Percentiles rank a stretch among this genome's conserved stretches.
These are phyloP conservation scores for Lithophane semibrunnea DNA, from an alignment of 2,888 invertebrate genomes.

Conservation along the genomic window DNA sequence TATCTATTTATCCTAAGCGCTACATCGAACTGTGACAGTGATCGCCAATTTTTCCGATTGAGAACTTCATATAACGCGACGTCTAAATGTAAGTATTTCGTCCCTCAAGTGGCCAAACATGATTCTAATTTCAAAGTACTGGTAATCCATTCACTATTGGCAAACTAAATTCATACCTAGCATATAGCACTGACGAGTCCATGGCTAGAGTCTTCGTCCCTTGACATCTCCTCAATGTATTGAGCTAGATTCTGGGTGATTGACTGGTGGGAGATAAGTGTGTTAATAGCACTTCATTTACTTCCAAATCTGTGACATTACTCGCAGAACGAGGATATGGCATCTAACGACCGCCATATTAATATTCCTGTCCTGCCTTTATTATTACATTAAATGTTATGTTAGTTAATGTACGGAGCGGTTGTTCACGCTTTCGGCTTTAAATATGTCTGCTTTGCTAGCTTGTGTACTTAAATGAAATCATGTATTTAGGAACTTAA, in stretches of 20 bases:
- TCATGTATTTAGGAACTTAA: slow-evolving; percentile 18
- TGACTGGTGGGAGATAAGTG: neutral
- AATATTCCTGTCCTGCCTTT: slow-evolving; percentile 53
- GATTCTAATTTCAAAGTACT: too few species aligned
- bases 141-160: neutral
- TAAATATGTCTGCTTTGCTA: slow-evolving; percentile 41
- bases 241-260: slow-evolving; percentile 23
- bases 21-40: too few species aligned
- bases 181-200: neutral
- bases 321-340: slow-evolving; percentile 42
- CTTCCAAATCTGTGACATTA: slow-evolving; percentile 39
- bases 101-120: too few species aligned
- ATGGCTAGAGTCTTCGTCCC: neutral
- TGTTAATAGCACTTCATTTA: slow-evolving; percentile 40
- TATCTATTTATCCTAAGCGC: too few species aligned
- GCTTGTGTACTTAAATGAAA: slow-evolving; percentile 14
- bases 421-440: slow-evolving; percentile 38
- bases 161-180: neutral
- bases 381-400: slow-evolving; percentile 58
- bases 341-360: slow-evolving; percentile 50
- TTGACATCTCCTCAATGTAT: neutral
- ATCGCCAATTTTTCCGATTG: too few species aligned
- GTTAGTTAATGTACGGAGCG: slow-evolving; percentile 42
- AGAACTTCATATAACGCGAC: too few species aligned
- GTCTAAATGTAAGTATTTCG: too few species aligned